Evolutionary conservation across 2,888 invertebrate species (phyloP).

Genomic region (Leptogaster cylindrica): DNA sequence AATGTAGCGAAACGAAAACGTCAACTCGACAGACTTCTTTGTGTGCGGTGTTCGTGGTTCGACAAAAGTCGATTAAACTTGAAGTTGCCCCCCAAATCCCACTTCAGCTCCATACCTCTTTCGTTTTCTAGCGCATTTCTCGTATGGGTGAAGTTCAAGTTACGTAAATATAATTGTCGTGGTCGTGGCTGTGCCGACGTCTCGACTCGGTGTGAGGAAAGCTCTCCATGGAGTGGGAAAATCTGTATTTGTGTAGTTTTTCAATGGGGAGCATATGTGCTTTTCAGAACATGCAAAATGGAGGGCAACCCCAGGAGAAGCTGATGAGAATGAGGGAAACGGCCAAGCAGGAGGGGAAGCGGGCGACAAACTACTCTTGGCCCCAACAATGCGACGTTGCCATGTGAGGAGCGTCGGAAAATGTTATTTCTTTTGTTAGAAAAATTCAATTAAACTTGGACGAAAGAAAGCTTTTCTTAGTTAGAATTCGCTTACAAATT

Average conservation of each 20-base stretch:
- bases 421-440: too few relatives aligned
- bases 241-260: not conserved
- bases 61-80: slow-evolving; percentile 28
- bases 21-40: slow-evolving; percentile 22
- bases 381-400: not conserved
- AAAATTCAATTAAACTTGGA: too few relatives aligned
- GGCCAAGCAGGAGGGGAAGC: too few relatives aligned
- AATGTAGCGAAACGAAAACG: slow-evolving; percentile 14
- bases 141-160: slow-evolving; percentile 25
- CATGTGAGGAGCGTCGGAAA: too few relatives aligned
- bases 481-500: too few relatives aligned
- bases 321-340: too few relatives aligned
- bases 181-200: slow-evolving; percentile 6
- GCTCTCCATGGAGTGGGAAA: not conserved
- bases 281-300: not conserved
- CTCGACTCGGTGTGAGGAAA: not conserved
- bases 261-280: not conserved
- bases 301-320: not conserved
- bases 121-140: not conserved
- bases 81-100: slow-evolving; percentile 5
- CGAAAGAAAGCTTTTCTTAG: too few relatives aligned
- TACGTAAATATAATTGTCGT: slow-evolving; percentile 22
- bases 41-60: too few relatives aligned
- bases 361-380: too few relatives aligned
- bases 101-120: not conserved